phyloP scores from a whole-genome alignment of 2,888 invertebrate species.

The Bugula neritina region DNA sequence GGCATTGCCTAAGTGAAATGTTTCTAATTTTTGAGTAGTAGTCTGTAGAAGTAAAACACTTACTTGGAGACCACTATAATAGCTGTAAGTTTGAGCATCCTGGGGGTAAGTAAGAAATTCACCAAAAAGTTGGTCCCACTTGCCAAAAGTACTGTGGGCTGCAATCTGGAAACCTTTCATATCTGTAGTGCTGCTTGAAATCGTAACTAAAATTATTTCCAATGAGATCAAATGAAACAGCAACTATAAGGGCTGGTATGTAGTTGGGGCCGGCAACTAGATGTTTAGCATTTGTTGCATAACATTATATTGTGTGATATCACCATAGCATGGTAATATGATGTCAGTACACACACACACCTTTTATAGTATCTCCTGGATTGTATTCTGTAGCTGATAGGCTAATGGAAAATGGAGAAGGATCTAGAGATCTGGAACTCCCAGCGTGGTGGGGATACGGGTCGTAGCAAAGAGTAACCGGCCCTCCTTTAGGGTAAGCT shows the following conservation, averaged over 20 bases:
- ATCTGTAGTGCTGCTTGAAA: neutral
- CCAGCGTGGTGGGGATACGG: conserved; percentile 20
- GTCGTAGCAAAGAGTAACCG: neutral
- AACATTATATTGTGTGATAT: no score
- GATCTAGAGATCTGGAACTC: neutral
- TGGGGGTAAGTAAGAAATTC: neutral
- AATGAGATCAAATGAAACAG: neutral
- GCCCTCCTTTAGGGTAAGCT: neutral
- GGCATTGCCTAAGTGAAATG: no score
- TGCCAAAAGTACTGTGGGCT: neutral
- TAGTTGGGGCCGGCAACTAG: no score
- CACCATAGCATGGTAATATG: no score
- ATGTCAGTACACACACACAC: no score
- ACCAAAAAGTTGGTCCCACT: conserved; percentile 5
- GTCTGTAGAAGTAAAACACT: no score
- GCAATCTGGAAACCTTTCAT: conserved; percentile 7
- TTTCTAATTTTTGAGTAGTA: no score
- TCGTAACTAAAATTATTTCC: neutral
- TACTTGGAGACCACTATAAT: neutral
- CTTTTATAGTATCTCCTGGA: neutral
- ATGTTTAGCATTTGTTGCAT: no score
- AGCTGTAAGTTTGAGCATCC: neutral
- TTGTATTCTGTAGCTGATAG: neutral
- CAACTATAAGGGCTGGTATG: no score
- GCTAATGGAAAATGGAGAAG: neutral